Evolutionary conservation across 2,797 vertebrate species (phyloP).

Genomic region (Tiaroga cobitis): DNA sequence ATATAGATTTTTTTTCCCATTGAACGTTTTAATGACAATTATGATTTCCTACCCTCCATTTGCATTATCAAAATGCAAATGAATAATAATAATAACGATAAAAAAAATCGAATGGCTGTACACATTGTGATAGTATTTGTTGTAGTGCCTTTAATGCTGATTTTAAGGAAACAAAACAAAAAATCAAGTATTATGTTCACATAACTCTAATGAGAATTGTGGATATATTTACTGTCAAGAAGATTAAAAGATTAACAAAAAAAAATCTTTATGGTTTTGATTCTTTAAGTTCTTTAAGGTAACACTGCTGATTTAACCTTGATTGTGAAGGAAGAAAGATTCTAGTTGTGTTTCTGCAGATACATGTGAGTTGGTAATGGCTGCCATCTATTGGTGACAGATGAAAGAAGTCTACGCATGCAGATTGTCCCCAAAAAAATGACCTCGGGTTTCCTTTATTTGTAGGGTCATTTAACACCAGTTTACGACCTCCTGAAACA

Average conservation of each 20-base stretch:
- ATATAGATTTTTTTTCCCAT: background rate
- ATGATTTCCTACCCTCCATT: background rate
- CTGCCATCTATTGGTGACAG: constrained; percentile 59
- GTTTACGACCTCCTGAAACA: constrained; percentile 85
- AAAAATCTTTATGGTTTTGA: background rate
- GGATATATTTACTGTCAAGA: background rate
- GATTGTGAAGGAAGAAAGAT: background rate
- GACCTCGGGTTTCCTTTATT: constrained; percentile 13
- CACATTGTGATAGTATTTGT: background rate
- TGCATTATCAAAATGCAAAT: background rate
- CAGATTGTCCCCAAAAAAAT: background rate
- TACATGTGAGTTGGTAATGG: constrained; percentile 41
- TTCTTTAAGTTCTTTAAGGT: background rate
- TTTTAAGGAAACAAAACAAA: background rate
- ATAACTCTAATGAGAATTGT: background rate
- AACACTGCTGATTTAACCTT: background rate
- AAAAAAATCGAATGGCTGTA: background rate
- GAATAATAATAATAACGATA: background rate
- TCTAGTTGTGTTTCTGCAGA: background rate
- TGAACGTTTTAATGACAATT: background rate
- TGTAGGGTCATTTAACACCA: constrained; percentile 89
- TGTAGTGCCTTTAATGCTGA: background rate
- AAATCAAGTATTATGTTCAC: background rate
- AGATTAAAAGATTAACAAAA: background rate
- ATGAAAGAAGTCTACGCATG: background rate